Evolutionary conservation across 2,888 invertebrate genomes (phyloP), one percentile per base, ranked within the genome.

Genomic region (Heliconius erato): DNA sequence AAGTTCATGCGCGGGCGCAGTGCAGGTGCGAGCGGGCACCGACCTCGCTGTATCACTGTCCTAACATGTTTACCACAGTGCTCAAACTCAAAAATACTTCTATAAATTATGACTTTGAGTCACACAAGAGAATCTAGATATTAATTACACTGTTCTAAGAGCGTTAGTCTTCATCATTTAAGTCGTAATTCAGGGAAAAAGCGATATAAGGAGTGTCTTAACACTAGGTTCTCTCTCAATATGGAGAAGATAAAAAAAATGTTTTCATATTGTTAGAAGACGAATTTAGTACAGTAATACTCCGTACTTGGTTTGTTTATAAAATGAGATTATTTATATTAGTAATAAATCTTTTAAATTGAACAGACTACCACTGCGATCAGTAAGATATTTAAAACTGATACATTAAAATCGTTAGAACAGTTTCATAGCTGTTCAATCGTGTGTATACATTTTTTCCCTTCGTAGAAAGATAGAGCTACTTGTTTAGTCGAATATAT

Each of bases 1-100:
- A 76, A 81, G 76, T 76, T 81, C 72, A 81, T 78, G 78, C 82
- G 80, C 84, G 78, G 79, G 71, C 77, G 81, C 84, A 79, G 78
- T 68, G 81, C 84, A 80, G 78, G 72, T 74, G 63, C 77, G 79
- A 72, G 49, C 79, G 84, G 78, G 49, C 82, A 80, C 65, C 82
- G 82, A 80, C 84, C 84, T 82, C 82, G 74, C 78, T 54, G 77
- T 76, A 63, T 78, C 54, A 28, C 28, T 65, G 44, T 44, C 67
- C 65, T 26, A 49, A 19, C 65, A 49, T 49, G 16, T 19, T n/a
- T 11, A 65, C 65, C 28, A 65, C 63, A 78, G 44, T 49, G 9
- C 67, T 35, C 7, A 3, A 35, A 16, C n/a, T 23, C 35, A 40
- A 76, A 76, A 76, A 76, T n/a, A n/a, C n/a, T 63, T n/a, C 1